Evolutionary conservation across 1,140 invertebrate genomes (phyloP).

Genomic region (Aricia agestis): DNA sequence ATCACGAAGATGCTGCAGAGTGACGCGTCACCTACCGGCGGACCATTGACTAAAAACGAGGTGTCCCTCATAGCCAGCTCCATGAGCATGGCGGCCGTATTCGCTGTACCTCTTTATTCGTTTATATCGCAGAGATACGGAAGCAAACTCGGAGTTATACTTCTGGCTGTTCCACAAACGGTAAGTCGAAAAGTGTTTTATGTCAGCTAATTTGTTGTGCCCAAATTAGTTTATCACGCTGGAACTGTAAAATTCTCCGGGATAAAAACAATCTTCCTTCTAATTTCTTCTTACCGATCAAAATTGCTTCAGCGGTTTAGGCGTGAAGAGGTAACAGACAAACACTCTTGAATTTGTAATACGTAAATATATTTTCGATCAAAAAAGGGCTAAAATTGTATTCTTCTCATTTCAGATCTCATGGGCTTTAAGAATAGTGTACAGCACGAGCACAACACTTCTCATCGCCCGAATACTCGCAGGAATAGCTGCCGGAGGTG

Average conservation of each 20-base stretch:
- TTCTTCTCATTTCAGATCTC: conserved; percentile 19
- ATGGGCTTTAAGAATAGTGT: conserved; percentile 22
- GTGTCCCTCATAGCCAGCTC: conserved; percentile 11
- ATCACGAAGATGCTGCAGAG: conserved; percentile 13
- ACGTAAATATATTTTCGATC: too few species aligned
- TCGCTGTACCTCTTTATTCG: conserved; percentile 4
- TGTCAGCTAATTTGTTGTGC: too few species aligned
- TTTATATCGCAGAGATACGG: conserved; percentile 56
- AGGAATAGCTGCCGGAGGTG: conserved; percentile 25
- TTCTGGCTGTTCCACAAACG: conserved; percentile 40
- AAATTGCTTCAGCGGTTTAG: too few species aligned
- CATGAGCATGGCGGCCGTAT: background rate
- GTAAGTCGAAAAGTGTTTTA: conserved; percentile 21
- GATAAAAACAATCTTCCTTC: too few species aligned
- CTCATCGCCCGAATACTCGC: conserved; percentile 15
- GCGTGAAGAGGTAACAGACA: too few species aligned
- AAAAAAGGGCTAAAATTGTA: too few species aligned
- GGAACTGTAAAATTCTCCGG: too few species aligned
- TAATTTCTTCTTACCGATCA: too few species aligned
- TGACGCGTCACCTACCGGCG: conserved; percentile 16
- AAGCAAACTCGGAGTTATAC: conserved; percentile 52
- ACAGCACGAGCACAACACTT: background rate
- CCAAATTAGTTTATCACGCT: too few species aligned
- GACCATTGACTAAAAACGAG: background rate
- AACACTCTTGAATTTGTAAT: too few species aligned